Base-by-base conservation (phyloP, 2,113 vertebrate species). In the Leptodactylus fuscus region DNA sequence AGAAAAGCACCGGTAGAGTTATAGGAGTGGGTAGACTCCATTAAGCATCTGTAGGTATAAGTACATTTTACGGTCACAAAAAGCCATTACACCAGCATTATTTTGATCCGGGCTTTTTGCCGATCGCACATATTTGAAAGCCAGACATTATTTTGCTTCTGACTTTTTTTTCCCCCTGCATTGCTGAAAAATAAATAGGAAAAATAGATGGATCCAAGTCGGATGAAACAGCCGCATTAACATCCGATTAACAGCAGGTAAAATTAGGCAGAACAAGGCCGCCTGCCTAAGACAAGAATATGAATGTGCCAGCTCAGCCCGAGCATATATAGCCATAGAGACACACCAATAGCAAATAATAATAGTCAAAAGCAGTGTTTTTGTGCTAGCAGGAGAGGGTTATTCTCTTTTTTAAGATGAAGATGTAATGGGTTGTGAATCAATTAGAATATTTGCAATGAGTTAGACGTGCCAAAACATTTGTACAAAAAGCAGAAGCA, bases 71-170 rank as follows among this genome's bases (percentile, higher is more conserved):
- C 75, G 46, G 84, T 80, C 51, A 85, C 49, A 70, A 41, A 79
- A 86, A 86, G 32, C 62, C 84, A 86, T 86, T 86, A 81, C 84
- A 58, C 65, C 49, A 81, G 84, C 84, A 86, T 73, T 86, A 86
- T 73, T 73, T 38, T 81, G 84, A 86, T 86, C 76, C 76, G 29
- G 49, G 76, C 65, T 78, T 86, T 86, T 48, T 85, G 83, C 83
- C 48, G 62, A 85, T 85, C 34, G 53, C 36, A 85, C 75, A 58
- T 24, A 79, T 85, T 71, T 85, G 44, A 51, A 85, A 79, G 75
- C 34, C 34, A 69, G 60, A 80, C 24, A 55, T 58, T 65, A 62
- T 85, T 85, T 49, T 70, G 60, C 51, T 71, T 70, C 22, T 20
- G 29, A 36, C 36, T 78, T 41, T 24, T 67, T 78, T 62, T 36